These are phyloP conservation scores for Pseudochromis fuscus DNA, from an alignment of 2,797 vertebrate species.

Conservation along the genomic window DNA sequence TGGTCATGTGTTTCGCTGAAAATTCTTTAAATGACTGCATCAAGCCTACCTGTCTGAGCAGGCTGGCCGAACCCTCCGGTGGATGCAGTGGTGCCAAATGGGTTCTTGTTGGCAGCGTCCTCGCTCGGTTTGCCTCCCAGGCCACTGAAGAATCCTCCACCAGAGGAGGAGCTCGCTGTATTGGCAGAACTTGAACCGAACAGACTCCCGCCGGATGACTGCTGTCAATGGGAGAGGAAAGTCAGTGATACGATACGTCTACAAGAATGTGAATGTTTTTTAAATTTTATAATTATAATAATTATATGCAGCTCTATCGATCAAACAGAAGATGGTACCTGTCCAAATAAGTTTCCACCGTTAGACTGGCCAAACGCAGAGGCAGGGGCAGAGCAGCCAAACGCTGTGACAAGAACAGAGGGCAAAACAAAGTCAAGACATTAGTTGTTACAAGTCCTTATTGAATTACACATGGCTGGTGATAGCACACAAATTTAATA, in stretches of 20 bases:
- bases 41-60: constrained; percentile 76
- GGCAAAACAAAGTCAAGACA: constrained; percentile 7
- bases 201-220: constrained; percentile 83
- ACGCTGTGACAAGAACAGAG: constrained; percentile 78
- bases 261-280: constrained; percentile 1
- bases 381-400: constrained; percentile 85
- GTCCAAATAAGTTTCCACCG: constrained; percentile 89
- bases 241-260: background rate
- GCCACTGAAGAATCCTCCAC: constrained; percentile 94
- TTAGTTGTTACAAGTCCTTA: background rate
- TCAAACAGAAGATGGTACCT: constrained; percentile 82
- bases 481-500: background rate
- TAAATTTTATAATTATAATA: background rate
- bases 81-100: constrained; percentile 87
- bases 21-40: background rate
- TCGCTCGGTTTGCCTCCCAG: constrained; percentile 97
- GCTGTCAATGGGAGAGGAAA: constrained; percentile 68
- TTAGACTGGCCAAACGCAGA: constrained; percentile 90
- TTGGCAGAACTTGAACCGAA: constrained; percentile 87
- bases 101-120: constrained; percentile 97
- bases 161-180: constrained; percentile 68
- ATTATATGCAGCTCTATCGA: background rate
- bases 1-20: background rate
- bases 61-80: constrained; percentile 88
- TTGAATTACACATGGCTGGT: background rate